phyloP scores from a whole-genome alignment of 1,140 invertebrate genomes.

The Antheraea mylitta region DNA sequence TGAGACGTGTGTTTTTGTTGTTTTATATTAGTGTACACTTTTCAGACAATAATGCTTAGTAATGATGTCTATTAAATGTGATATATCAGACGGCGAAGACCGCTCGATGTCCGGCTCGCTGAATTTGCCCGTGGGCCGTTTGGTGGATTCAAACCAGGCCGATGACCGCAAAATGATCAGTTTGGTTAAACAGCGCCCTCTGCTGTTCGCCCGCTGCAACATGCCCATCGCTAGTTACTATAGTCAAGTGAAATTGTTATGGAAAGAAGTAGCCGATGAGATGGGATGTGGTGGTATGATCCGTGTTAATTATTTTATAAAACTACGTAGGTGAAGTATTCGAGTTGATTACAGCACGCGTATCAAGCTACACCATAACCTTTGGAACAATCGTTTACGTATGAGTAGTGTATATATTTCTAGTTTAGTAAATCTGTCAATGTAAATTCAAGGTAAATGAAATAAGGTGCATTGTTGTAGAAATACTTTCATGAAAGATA shows the following conservation, averaged over 20 bases:
- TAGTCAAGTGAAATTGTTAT: slow-evolving; percentile 53
- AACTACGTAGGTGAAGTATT: neutral
- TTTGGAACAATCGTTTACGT: neutral
- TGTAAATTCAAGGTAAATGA: too few relatives aligned
- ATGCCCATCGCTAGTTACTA: slow-evolving; percentile 69
- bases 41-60: neutral
- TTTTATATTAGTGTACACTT: neutral
- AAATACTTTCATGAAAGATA: too few relatives aligned
- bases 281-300: slow-evolving; percentile 66
- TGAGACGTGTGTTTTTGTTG: slow-evolving; percentile 37
- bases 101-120: neutral
- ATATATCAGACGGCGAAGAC: neutral
- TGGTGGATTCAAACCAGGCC: slow-evolving; percentile 61
- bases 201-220: slow-evolving; percentile 66
- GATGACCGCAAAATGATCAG: slow-evolving; percentile 62
- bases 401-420: too few relatives aligned
- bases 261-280: slow-evolving; percentile 52
- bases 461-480: too few relatives aligned
- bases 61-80: slow-evolving; percentile 5
- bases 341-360: neutral
- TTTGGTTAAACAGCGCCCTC: slow-evolving; percentile 52
- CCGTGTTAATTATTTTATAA: neutral
- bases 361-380: neutral
- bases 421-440: too few relatives aligned
- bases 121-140: slow-evolving; percentile 34